These are phyloP conservation scores for Zaprionus taronus DNA, from an alignment of 1,140 invertebrate species.

Conservation along the genomic window DNA sequence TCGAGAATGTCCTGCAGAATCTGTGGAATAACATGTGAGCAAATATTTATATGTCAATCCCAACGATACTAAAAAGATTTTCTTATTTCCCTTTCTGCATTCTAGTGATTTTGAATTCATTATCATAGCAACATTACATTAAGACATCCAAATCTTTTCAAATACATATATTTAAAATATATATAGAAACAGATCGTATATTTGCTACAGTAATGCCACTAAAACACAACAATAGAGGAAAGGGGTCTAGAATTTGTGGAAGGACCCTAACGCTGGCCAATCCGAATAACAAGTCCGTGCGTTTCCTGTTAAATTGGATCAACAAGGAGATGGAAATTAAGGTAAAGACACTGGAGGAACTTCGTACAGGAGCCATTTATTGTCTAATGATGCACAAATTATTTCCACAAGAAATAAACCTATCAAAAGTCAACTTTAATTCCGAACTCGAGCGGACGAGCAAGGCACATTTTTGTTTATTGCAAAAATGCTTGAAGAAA, in stretches of 20 bases:
- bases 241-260: background rate
- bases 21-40: slow-evolving; percentile 29
- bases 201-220: background rate
- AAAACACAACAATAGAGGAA: background rate
- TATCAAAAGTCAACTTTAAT: background rate
- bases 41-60: background rate
- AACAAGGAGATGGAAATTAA: background rate
- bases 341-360: background rate
- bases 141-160: background rate
- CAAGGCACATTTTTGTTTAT: background rate
- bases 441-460: background rate
- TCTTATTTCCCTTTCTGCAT: background rate
- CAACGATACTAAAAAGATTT: background rate
- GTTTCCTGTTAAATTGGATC: slow-evolving; percentile 7
- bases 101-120: background rate
- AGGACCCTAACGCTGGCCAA: background rate
- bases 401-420: background rate
- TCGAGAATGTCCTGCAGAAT: slow-evolving; percentile 78
- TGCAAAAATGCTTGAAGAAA: background rate
- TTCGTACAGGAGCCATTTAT: background rate
- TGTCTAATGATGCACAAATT: slow-evolving; percentile 8
- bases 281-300: background rate
- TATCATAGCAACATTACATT: background rate
- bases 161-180: background rate
- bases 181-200: background rate